Evolutionary conservation across 2,888 invertebrate species (phyloP), one percentile per base, ranked within the genome.

Genomic region (Stenichneumon culpator): DNA sequence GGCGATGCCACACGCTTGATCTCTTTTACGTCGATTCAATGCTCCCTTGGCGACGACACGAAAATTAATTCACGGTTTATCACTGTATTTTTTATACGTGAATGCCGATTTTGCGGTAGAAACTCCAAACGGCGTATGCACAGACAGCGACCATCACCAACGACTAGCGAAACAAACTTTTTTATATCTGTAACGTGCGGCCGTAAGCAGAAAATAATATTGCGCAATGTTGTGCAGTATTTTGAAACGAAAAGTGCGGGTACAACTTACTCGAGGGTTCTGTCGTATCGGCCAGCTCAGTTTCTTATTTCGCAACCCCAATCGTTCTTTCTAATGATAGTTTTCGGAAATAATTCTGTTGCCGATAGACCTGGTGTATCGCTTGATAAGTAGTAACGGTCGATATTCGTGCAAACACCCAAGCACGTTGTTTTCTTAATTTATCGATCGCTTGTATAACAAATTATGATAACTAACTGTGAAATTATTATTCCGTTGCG

Each of bases 221-320:
- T 72, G 63, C 79, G n/a, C 70, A 65, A 79, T 65, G 19, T 79
- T 70, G 39, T 79, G 79, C 79, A 72, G 70, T 47, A 47, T 47
- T 69, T 69, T 22, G 69, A 60, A 79, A 79, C 14, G 11, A 69
- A 69, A 69, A n/a, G 32, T 5, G 36, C 16, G 22, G 16, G 5
- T 3, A 32, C n/a, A 14, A 47, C 32, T 14, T 11, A 11, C 19
- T 3, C 19, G 50, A 14, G 32, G 7, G 22, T 63, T 63, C 39
- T 60, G 16, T 60, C 14, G 3, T 25, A 28, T 60, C 25, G 25
- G 16, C 25, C 5, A 28, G 11, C 7, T 28, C 1, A 14, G 16
- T 52, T 32, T 28, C 14, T n/a, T 16, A 6, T 1, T 60, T 60
- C 57, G 14, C 11, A 22, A 22, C 19, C 7, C 25, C 25, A 9